Base-by-base conservation (phyloP, 2,113 vertebrate genomes). In the Actenoides lindsayi region DNA sequence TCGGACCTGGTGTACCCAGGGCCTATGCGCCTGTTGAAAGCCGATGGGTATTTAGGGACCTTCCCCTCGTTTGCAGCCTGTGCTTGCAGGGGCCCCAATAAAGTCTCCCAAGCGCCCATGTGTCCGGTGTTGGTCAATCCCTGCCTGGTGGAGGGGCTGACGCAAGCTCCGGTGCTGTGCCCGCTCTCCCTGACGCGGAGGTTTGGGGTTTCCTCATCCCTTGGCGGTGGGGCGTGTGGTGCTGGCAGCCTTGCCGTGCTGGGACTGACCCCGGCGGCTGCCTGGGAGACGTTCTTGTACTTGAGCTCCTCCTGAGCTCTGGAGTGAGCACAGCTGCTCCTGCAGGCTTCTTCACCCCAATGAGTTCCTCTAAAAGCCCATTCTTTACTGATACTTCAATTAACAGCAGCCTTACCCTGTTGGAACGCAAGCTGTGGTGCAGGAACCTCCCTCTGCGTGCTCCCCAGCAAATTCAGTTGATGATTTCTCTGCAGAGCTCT, bases 81-180 rank as follows among this genome's bases (percentile, higher is more conserved):
- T 2, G 31, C 11, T 46, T n/a, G 69, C 9, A 0, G 1, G 28
- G 23, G 15, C 48, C 10, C 16, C 44, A 14, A 0, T 46, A 8
- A 65, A 56, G 21, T 3, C 50, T 5, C 2, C 48, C 5, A 0
- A 28, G 57, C 10, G 0, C 30, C 16, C 1, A 1, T 0, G 6
- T 33, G 31, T 16, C 70, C 1, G 1, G 42, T 6, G 15, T 33
- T 10, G n/a, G 70, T 33, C 18, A 8, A 0, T 23, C 13, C 31
- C 30, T 1, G 23, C 0, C 8, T 5, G 0, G 0, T 0, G 2
- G 42, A 2, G 5, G 0, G 5, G 8, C n/a, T 69, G 35, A 2
- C 0, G 4, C 21, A 10, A 28, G 50, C 35, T 30, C 33, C 3
- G 3, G 8, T 15, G 39, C 53, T 35, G 67, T 2, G 13, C 51